Base-by-base conservation (phyloP, 2,888 invertebrate species). In the Calameuta filiformis region DNA sequence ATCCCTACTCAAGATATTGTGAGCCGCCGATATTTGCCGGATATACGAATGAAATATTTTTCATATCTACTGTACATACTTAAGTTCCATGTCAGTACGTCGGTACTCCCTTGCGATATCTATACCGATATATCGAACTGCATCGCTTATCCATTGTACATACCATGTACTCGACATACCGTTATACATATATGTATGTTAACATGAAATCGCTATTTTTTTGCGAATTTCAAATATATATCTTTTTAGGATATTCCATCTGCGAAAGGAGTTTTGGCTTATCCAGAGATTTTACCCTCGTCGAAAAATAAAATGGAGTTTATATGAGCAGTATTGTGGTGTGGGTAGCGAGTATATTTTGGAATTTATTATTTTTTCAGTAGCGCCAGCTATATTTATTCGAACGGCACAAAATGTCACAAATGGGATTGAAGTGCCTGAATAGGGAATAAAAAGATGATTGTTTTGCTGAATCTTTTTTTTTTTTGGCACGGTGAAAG, bases 1-100 rank as follows among this genome's bases (percentile, higher is more conserved):
- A 83, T 83, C 79, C 78, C 79, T 79, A 79, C 73, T 31, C 37
- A 69, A 73, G 71, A 73, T 69, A 75, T 79, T 71, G 71, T 34
- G 31, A 31, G 30, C 71, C 23, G 31, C 71, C 71, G 33, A 71
- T 71, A 71, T 71, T 34, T 71, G 31, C 71, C 30, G 71, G 71
- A 34, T 71, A 71, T 71, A 30, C 30, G 71, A 71, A 71, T 71
- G 71, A 71, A 31, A 34, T 71, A 71, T 71, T 34, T 71, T 34
- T 12, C 23, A 3, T 71, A 71, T 34, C 56, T 56, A 56, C 56
- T 56, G 56, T 71, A 34, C 33, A 34, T 71, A 71, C 71, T 71
- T 71, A 30, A 71, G 71, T 30, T 33, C 30, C 56, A 34, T 34
- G 31, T 34, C 71, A 34, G 23, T 71, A 30, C 71, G 23, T 23